Base-by-base conservation (phyloP, 2,797 vertebrate genomes). In the Urocyon cinereoargenteus region DNA sequence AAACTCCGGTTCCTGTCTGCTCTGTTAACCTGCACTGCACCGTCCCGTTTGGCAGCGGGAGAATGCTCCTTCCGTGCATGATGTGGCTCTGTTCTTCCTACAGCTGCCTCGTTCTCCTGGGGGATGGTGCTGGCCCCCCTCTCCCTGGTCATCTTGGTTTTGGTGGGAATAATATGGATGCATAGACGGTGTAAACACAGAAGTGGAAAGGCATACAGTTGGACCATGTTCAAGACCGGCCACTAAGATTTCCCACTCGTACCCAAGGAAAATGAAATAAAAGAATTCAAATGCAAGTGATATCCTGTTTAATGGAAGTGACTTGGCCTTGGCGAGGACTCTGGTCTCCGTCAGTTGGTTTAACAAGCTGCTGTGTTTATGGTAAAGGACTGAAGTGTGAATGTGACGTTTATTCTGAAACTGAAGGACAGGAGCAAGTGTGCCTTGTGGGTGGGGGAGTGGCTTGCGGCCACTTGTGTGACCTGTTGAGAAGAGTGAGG, bases 41-140 rank as follows among this genome's bases (percentile, higher is more conserved):
- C 2, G 15, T 31, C 61, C 26, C 21, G 0, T 49, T n/a, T 6
- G 81, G 40, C 6, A 8, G 6, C 1, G 10, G 88, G 68, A 40
- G 13, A 28, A 22, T 1, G 1, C 31, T 22, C 31, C 14, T 22
- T 24, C 31, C 18, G 24, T 13, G 15, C 36, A 61, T 94, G 12
- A 92, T 0, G 0, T 31, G 62, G 34, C 64, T 97, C 34, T 98
- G 8, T 95, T 97, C 92, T 97, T 98, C 96, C 97, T 77, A 70
- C 98, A 99, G 99, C 98, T 34, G 57, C 87, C 1, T 77, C 97
- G 11, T 98, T 98, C 96, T 98, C 98, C 95, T 99, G 99, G 99
- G 97, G 97, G 36, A 31, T 98, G 53, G 97, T 97, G 0, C 15
- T 97, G 94, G 98, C 98, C 79, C 99, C 99, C 0, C 0, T 98